These are phyloP conservation scores for Notolabrus celidotus DNA, from an alignment of 2,797 vertebrate species.

Conservation along the genomic window DNA sequence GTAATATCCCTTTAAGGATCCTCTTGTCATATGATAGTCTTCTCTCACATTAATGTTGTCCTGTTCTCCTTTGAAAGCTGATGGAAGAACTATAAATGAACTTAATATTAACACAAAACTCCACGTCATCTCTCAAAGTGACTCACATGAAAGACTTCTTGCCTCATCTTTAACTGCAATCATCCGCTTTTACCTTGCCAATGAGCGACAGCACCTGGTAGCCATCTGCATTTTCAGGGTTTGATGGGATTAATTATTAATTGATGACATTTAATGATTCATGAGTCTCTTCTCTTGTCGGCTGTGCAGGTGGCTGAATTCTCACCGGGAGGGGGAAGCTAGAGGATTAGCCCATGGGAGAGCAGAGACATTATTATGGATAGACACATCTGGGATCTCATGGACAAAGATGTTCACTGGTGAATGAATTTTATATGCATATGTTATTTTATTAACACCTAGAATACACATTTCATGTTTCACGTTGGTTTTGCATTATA, in stretches of 20 bases:
- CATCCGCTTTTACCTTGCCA: constrained; percentile 1
- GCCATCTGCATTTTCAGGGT: constrained; percentile 45
- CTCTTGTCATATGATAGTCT: no score
- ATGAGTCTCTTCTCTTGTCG: constrained; percentile 58
- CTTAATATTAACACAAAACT: neutral
- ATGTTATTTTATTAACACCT: constrained; percentile 5
- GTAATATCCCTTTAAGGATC: no score
- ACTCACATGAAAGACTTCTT: neutral
- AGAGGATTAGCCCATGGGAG: constrained; percentile 33
- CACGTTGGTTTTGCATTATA: constrained; percentile 12
- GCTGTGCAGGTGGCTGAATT: constrained; percentile 51
- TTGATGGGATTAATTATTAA: constrained; percentile 69
- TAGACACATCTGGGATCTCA: constrained; percentile 26
- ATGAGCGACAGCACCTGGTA: constrained; percentile 12
- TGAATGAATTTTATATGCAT: constrained; percentile 11
- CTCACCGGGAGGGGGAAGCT: constrained; percentile 30
- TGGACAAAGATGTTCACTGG: constrained; percentile 1
- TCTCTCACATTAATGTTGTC: no score
- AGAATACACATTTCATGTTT: neutral
- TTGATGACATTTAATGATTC: constrained; percentile 77
- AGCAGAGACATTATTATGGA: constrained; percentile 21
- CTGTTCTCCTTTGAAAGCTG: no score
- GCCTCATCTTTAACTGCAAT: neutral
- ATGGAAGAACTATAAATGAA: no score
- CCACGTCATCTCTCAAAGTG: neutral